phyloP scores from a whole-genome alignment of 2,113 vertebrate genomes.

The Dinomys branickii region DNA sequence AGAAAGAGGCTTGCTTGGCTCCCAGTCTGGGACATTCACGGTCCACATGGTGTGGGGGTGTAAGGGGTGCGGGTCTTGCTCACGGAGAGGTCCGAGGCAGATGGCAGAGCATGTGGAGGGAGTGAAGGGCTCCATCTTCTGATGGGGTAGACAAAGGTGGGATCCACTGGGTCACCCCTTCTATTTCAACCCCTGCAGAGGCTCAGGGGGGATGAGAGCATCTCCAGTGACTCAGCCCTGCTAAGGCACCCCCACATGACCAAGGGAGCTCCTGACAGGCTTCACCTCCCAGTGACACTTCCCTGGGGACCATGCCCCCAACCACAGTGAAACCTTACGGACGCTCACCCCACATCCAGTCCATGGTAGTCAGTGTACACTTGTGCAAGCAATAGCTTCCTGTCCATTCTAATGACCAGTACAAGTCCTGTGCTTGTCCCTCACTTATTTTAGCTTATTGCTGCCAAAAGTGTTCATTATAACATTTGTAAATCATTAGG shows the following conservation, averaged over 20 bases:
- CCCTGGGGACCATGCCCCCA: neutral
- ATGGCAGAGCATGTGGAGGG: neutral
- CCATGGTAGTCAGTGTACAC: rapidly evolving
- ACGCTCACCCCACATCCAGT: neutral
- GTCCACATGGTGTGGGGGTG: neutral
- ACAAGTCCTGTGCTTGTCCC: neutral
- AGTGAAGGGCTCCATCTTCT: neutral
- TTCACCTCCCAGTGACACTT: neutral
- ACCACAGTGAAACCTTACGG: neutral
- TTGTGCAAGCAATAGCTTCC: neutral
- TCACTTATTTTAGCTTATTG: neutral
- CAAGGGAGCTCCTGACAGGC: neutral
- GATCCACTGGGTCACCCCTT: too few species aligned
- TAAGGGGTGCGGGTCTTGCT: neutral
- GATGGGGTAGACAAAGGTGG: neutral
- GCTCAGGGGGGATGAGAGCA: neutral
- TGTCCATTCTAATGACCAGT: neutral
- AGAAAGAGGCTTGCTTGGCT: neutral
- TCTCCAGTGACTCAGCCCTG: neutral
- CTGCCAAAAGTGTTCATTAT: neutral
- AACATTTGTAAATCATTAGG: neutral
- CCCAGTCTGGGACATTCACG: neutral
- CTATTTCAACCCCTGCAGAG: neutral
- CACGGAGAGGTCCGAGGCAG: neutral
- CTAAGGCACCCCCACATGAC: too few species aligned